Conservation (phyloP, 2,888 invertebrate species). For the Ceratothoa steindachneri region DNA sequence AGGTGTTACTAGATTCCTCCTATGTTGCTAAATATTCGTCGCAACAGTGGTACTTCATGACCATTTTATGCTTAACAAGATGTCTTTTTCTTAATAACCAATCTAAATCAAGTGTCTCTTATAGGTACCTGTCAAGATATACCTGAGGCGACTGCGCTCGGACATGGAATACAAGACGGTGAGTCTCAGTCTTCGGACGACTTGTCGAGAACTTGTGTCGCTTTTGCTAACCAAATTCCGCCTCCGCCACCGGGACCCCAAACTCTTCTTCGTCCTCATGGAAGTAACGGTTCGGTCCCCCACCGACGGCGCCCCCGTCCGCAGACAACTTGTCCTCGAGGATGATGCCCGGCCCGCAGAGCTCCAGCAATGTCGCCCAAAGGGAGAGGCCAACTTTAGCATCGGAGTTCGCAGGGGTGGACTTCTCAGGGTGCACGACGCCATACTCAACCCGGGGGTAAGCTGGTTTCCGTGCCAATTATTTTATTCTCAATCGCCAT, state of each 20-base stretch:
- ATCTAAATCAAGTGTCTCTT: neutral
- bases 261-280: slow-evolving; percentile 90
- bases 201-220: slow-evolving; percentile 80
- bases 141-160: slow-evolving; percentile 67
- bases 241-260: slow-evolving; percentile 85
- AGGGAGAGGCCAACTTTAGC: slow-evolving; percentile 78
- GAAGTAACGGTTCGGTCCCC: slow-evolving; percentile 68
- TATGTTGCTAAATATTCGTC: too few relatives aligned
- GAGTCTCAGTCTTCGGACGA: slow-evolving; percentile 80
- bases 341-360: slow-evolving; percentile 86
- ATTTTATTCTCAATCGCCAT: neutral
- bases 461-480: neutral
- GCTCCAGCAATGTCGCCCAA: slow-evolving; percentile 87
- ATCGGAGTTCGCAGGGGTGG: slow-evolving; percentile 62
- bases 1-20: too few relatives aligned
- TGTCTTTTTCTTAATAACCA: neutral
- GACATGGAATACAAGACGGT: slow-evolving; percentile 95
- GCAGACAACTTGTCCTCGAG: slow-evolving; percentile 76
- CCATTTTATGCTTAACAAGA: too few relatives aligned
- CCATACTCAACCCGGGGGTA: slow-evolving; percentile 72
- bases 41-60: too few relatives aligned
- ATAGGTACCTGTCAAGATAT: slow-evolving; percentile 44
- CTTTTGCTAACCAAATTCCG: slow-evolving; percentile 81
- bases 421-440: slow-evolving; percentile 87
- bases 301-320: slow-evolving; percentile 54